phyloP scores from a whole-genome alignment of 35 echinoderm and acorn worm species.

The Lytechinus pictus region DNA sequence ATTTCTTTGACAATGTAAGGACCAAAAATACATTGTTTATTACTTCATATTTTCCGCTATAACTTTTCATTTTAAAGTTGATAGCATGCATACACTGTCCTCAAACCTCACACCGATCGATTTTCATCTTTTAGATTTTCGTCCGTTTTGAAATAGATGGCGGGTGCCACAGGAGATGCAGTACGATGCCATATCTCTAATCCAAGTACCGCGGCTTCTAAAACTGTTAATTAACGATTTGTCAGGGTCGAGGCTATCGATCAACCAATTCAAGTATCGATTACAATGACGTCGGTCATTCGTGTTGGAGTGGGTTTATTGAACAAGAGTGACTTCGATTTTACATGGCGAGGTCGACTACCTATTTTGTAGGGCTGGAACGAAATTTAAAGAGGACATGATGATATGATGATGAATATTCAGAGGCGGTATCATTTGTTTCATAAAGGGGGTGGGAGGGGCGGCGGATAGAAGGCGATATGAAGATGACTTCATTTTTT shows the following conservation, averaged over 20 bases:
- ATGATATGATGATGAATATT: neutral
- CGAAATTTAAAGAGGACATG: neutral
- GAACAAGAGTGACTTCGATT: neutral
- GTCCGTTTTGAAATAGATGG: neutral
- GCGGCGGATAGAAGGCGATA: too few relatives aligned
- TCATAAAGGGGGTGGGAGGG: too few relatives aligned
- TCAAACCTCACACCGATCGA: neutral
- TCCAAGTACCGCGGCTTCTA: neutral
- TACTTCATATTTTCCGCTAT: neutral
- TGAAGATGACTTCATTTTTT: too few relatives aligned
- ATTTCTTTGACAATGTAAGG: too few relatives aligned
- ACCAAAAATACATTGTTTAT: neutral
- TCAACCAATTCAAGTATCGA: neutral
- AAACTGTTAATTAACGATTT: neutral
- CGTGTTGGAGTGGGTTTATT: neutral
- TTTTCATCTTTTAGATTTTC: neutral
- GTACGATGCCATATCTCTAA: neutral
- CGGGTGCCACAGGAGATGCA: neutral
- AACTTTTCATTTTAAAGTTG: neutral
- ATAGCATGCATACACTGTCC: neutral
- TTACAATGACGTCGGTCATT: neutral
- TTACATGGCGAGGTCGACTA: neutral
- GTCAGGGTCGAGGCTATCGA: neutral
- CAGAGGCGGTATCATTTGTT: too few relatives aligned
- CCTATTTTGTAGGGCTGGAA: neutral